phyloP scores from a whole-genome alignment of 2,888 invertebrate species.

The Dasysyrphus tricinctus region DNA sequence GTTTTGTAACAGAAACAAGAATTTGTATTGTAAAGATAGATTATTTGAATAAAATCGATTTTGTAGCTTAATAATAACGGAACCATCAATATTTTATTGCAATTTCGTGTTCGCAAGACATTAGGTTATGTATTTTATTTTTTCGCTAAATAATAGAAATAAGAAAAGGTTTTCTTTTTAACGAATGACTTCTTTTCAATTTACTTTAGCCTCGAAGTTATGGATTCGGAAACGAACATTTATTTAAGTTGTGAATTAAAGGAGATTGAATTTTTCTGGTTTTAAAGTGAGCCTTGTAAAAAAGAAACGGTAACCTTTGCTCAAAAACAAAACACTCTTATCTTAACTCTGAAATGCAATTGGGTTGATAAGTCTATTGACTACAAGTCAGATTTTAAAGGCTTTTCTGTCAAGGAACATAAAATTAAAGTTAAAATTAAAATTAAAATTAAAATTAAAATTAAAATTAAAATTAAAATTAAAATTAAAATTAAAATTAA shows the following conservation, averaged over 20 bases:
- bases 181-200: background rate
- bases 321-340: too few species aligned
- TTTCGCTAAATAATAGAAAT: background rate
- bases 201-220: background rate
- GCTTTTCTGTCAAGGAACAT: too few species aligned
- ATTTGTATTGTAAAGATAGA: constrained; percentile 24
- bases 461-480: too few species aligned
- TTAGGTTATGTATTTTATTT: constrained; percentile 14
- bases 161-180: background rate
- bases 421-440: too few species aligned
- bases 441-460: too few species aligned
- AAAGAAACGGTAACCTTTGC: too few species aligned
- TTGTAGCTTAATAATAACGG: constrained; percentile 20
- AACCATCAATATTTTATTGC: constrained; percentile 26
- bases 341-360: too few species aligned
- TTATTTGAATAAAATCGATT: constrained; percentile 38
- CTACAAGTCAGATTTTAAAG: too few species aligned
- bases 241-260: background rate
- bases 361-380: too few species aligned
- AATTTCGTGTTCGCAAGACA: constrained; percentile 6
- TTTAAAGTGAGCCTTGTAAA: background rate
- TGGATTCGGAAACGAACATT: background rate
- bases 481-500: too few species aligned
- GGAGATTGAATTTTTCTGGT: background rate
- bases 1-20: constrained; percentile 27